Conservation (phyloP, 2,888 invertebrate species). For the Entomobrya proxima region DNA sequence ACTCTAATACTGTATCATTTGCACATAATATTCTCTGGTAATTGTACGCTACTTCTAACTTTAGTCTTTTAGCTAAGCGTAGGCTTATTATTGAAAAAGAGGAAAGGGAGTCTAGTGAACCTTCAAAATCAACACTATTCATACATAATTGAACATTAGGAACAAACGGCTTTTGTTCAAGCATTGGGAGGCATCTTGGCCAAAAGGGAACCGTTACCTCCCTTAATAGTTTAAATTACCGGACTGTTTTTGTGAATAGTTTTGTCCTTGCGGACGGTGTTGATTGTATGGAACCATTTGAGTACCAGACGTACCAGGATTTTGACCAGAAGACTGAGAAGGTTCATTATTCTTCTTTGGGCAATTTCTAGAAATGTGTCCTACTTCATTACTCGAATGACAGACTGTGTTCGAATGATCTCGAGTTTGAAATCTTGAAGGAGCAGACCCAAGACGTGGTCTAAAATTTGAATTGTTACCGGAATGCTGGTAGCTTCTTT, state of each 20-base stretch:
- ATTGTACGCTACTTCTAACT: not conserved
- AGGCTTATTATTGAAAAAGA: conserved; percentile 24
- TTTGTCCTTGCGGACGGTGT: too few relatives aligned
- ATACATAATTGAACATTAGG: not conserved
- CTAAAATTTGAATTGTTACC: not conserved
- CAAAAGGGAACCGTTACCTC: not conserved
- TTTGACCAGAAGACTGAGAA: not conserved
- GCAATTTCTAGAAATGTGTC: not conserved
- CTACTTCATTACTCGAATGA: not conserved
- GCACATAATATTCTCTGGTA: not conserved
- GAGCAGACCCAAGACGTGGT: not conserved
- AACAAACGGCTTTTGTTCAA: not conserved
- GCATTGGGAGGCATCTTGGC: not conserved
- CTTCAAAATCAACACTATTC: not conserved
- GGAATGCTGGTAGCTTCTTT: not conserved
- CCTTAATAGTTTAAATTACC: conserved; percentile 10
- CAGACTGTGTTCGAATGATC: not conserved
- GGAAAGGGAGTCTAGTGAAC: conserved; percentile 14
- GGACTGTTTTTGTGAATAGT: not conserved
- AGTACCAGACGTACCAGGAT: not conserved
- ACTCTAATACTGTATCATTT: not conserved
- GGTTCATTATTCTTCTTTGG: not conserved
- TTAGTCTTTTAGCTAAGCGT: not conserved
- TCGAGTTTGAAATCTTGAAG: not conserved
- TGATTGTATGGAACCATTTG: not conserved